A percentile compares a stretch with the other conserved stretches of the same genome.
phyloP scores from a whole-genome alignment of 2,797 vertebrate genomes.

The Tamandua tetradactyla region DNA sequence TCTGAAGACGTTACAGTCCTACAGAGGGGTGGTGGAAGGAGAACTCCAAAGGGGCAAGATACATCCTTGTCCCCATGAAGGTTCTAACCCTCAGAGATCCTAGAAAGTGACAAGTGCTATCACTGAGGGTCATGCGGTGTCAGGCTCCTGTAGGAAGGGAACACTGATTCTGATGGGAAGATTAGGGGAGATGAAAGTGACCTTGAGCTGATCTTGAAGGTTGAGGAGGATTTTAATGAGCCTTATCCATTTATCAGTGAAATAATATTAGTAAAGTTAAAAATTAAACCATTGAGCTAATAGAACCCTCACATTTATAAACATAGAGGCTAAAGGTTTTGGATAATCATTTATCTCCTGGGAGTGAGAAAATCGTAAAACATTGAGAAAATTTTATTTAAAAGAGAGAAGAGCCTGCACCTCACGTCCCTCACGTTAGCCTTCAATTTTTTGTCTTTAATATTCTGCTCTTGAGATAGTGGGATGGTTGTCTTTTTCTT shows the following conservation, averaged over 20 bases:
- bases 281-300: constrained; percentile 57
- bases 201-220: neutral
- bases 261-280: constrained; percentile 62
- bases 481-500: neutral
- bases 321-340: constrained; percentile 31
- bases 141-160: neutral
- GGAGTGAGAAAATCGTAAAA: neutral
- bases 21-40: neutral
- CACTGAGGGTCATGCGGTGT: too few species aligned
- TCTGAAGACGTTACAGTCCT: neutral
- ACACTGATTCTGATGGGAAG: neutral
- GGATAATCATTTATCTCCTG: constrained; percentile 54
- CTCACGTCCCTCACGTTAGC: constrained; percentile 50
- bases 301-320: neutral
- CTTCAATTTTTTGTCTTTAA: neutral
- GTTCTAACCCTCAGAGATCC: neutral
- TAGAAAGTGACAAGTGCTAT: too few species aligned
- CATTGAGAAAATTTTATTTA: neutral
- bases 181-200: neutral
- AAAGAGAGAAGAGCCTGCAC: neutral
- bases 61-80: neutral
- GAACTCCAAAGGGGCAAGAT: neutral
- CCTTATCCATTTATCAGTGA: neutral
- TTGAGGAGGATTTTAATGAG: neutral
- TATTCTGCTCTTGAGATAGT: neutral